Base-by-base conservation (phyloP, 2,113 vertebrate species). In the Entelurus aequoreus region DNA sequence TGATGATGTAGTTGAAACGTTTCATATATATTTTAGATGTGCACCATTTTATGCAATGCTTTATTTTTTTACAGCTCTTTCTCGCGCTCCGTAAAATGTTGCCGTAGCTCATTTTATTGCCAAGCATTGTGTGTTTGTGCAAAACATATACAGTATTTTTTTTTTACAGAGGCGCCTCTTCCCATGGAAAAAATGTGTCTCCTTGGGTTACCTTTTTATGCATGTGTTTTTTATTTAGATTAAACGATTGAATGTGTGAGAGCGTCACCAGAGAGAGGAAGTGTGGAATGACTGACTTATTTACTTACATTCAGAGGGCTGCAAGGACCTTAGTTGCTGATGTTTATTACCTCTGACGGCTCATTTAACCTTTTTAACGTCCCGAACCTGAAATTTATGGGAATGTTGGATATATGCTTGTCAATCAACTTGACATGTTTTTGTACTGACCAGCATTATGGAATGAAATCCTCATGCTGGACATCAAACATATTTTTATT, bases 361-460 rank as follows among this genome's bases (percentile, higher is more conserved):
- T 52, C 2, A 21, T 40, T n/a, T 40, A 65, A 62, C 64, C 63
- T 57, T 62, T 72, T 54, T 49, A 19, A 40, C 15, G 47, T 61
- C 6, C 42, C 6, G 12, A 62, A 50, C 1, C 0, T 0, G n/a
- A 37, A 1, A 21, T 38, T 28, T n/a, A 11, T 54, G 54, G 28
- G 16, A 52, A 48, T 42, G 10, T 56, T 62, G 66, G 44, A 69
- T 46, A 68, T 66, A 48, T 13, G 15, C 62, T 42, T 44, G 54
- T 68, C 44, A 51, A 74, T 14, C 28, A 10, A 21, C 50, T 19
- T 44, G 66, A 66, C 16, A 10, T 52, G 49, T 71, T 68, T 48
- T 69, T 15, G 59, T 10, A 13, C 59, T 57, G 12, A 12, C 1
- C n/a, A 0, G 15, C 5, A 57, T 14, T 4, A n/a, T 2, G 6